Base-by-base conservation (phyloP, 2,888 invertebrate genomes). In the Rhingia rostrata region DNA sequence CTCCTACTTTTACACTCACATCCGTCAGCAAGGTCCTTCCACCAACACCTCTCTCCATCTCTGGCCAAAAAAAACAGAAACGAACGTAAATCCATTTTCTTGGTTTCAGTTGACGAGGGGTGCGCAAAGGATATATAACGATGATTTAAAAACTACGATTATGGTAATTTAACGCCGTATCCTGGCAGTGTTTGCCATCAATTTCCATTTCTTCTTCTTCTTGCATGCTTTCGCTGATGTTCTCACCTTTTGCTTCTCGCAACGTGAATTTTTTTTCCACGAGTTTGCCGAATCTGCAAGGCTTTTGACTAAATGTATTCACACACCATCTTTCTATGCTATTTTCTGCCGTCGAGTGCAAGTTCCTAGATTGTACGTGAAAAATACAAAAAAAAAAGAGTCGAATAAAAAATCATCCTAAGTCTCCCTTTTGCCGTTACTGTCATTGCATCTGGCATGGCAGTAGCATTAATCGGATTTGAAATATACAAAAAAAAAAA, bases 121-220 rank as follows among this genome's bases (percentile, higher is more conserved):
- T 9, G 67, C n/a, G 41, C 47, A 77, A 54, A 82, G 72, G 72
- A 72, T 49, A 49, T 74, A 83, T 67, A 73, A 73, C 79, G 84
- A 84, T 84, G 84, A 84, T 84, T 84, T 84, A 84, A 84, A 78
- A 83, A 83, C 82, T 78, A 78, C 77, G 82, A 78, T 83, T 83
- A 83, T 83, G 82, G 82, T 83, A 83, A 83, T 83, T 83, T 83
- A 83, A 67, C 74, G 84, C 79, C 79, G 58, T 79, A 84, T 84
- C 79, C 83, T 70, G 47, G 73, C 83, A 79, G 51, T 74, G 84
- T 84, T 80, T 80, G 84, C 74, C 79, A 84, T 84, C 79, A 84
- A 80, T 80, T 84, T 73, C 64, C 67, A 79, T 80, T 74, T 63
- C 64, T 69, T 74, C 37, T 61, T 63, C 51, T 54, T 66, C 43